Evolutionary conservation across 2,888 invertebrate species (phyloP), one percentile per base, ranked within the genome.

Genomic region (Cabera pusaria): DNA sequence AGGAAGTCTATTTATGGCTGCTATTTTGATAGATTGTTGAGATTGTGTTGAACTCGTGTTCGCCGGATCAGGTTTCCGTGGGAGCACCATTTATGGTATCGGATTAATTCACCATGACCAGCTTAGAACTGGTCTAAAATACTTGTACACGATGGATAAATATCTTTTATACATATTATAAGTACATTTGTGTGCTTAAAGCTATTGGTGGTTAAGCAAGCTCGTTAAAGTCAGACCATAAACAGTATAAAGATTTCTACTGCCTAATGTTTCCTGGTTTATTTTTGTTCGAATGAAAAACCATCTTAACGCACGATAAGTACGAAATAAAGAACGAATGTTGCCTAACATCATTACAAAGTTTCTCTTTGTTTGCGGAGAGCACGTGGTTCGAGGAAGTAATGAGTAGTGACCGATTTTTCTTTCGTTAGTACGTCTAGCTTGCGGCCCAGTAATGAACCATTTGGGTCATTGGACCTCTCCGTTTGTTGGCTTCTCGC

Each of bases 401-500:
- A 59, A 53, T 64, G 59, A 65, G 57, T 62, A 56, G 52, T 62
- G 77, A 69, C 76, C 70, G 79, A 84, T 84, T 84, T 86, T 85
- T 81, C 72, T 83, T 80, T 84, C 82, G 69, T 74, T 75, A 46
- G 67, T 66, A 64, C 62, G 72, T 67, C 73, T 78, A 68, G 59
- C 72, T 75, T 59, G 61, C 72, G 82, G 71, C 79, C 81, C 74
- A 82, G 79, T 81, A 72, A 73, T 75, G 72, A 72, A 67, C 74
- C 78, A 88, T 85, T 84, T 87, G 78, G 88, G 87, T 88, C 85
- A 87, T 83, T 85, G 82, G 84, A 85, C 85, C 81, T 86, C 82
- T 69, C 81, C 74, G 83, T 77, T 82, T 71, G 78, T 73, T 69
- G 77, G 66, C 60, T 70, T 64, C 64, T 63, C 63, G 49, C 61